These are phyloP conservation scores for Colossoma macropomum DNA, from an alignment of 2,113 vertebrate genomes.

Conservation along the genomic window DNA sequence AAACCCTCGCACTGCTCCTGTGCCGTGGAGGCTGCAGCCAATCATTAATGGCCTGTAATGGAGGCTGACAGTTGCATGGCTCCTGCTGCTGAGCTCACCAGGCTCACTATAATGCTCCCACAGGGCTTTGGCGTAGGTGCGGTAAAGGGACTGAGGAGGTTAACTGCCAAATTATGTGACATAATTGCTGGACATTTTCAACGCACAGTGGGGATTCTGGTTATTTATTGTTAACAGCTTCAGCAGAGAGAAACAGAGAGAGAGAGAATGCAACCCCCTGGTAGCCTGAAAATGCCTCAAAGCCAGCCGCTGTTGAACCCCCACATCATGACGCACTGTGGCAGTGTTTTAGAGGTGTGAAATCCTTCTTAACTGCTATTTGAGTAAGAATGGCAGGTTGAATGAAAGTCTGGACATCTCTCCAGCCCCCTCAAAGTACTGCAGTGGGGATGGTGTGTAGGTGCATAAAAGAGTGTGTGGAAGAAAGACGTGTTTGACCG, in stretches of 20 bases:
- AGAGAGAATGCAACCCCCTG: neutral
- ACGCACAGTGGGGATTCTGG: neutral
- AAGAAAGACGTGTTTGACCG: neutral
- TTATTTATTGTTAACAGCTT: constrained; percentile 22
- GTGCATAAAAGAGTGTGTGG: neutral
- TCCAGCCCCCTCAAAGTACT: constrained; percentile 4
- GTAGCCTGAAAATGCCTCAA: constrained; percentile 20
- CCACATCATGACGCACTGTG: neutral
- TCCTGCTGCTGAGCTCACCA: neutral
- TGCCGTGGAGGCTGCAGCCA: neutral
- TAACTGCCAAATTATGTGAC: constrained; percentile 4
- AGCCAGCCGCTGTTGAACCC: neutral
- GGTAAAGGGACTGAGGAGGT: constrained; percentile 11
- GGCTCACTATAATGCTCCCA: neutral
- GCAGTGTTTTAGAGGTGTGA: constrained; percentile 29
- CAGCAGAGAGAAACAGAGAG: no score
- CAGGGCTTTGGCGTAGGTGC: neutral
- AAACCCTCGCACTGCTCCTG: neutral
- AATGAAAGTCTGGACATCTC: constrained; percentile 12
- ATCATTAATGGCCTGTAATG: constrained; percentile 40
- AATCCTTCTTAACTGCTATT: constrained; percentile 41
- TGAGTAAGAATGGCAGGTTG: constrained; percentile 11
- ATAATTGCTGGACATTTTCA: constrained; percentile 14
- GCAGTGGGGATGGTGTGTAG: constrained; percentile 12
- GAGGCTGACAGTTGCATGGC: neutral